Conservation (phyloP, 2,797 vertebrate species). For the Glossophaga mutica region DNA sequence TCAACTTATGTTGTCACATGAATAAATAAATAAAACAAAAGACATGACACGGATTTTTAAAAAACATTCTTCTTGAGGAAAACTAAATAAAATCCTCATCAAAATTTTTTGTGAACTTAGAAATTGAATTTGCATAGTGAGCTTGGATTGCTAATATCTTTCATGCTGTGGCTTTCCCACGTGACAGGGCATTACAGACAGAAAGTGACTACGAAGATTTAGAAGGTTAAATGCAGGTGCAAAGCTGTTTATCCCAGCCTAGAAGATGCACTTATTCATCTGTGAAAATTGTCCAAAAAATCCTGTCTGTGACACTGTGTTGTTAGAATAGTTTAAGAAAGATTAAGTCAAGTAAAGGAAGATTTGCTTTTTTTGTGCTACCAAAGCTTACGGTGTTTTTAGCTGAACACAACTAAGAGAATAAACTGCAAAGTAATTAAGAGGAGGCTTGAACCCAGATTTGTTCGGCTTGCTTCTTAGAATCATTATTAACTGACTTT, state of each 20-base stretch:
- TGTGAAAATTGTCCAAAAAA: background rate
- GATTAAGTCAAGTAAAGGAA: slow-evolving; percentile 3
- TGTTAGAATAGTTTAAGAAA: slow-evolving; percentile 2
- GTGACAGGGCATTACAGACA: background rate
- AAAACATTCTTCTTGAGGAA: background rate
- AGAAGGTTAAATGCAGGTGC: background rate
- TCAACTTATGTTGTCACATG: background rate
- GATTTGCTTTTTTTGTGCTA: background rate
- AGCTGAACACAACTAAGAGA: background rate
- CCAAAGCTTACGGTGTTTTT: background rate
- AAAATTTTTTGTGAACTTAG: background rate
- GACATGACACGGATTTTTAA: background rate
- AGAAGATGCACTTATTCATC: background rate
- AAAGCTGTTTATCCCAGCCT: slow-evolving; percentile 1
- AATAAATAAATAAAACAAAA: background rate
- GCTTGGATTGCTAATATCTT: background rate
- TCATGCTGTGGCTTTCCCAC: background rate
- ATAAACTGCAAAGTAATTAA: slow-evolving; percentile 49
- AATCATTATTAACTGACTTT: slow-evolving; percentile 38
- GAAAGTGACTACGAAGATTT: background rate
- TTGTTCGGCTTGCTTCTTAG: slow-evolving; percentile 33
- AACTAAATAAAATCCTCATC: slow-evolving; percentile 4
- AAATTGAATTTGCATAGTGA: slow-evolving; percentile 37
- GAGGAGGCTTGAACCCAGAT: background rate
- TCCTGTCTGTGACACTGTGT: background rate